Percentiles rank a stretch among this genome's conserved stretches.
Conservation (phyloP, 2,888 invertebrate species). For the Lordiphosa andalusiaca region DNA sequence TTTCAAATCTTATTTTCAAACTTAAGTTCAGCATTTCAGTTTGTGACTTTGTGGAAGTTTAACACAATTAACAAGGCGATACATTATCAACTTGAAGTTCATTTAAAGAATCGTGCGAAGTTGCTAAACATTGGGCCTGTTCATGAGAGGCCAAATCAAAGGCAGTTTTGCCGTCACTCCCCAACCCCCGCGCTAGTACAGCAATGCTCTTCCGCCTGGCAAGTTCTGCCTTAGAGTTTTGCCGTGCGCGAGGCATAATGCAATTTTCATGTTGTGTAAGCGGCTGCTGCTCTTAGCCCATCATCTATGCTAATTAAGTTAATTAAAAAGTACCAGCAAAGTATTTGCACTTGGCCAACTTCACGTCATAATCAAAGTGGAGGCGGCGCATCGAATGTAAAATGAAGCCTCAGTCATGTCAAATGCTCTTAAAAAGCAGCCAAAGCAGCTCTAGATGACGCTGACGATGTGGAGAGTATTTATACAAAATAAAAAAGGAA, state of each 20-base stretch:
- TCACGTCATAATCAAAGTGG: constrained; percentile 72
- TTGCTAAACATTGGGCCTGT: no score
- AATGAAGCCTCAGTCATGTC: constrained; percentile 67
- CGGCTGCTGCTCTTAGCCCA: constrained; percentile 58
- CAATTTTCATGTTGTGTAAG: constrained; percentile 70
- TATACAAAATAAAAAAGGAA: constrained; percentile 24
- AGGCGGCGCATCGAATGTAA: constrained; percentile 51
- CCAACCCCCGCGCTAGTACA: not conserved
- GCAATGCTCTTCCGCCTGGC: not conserved
- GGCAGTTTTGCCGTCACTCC: not conserved
- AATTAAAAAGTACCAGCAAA: constrained; percentile 71
- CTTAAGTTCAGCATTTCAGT: no score
- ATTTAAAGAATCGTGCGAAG: no score
- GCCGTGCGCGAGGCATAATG: constrained; percentile 47
- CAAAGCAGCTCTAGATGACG: constrained; percentile 20
- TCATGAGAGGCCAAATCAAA: no score
- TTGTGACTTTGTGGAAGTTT: no score
- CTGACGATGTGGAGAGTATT: constrained; percentile 39
- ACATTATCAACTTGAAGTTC: no score
- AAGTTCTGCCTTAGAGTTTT: constrained; percentile 8
- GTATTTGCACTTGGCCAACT: constrained; percentile 72
- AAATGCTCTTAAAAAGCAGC: constrained; percentile 65
- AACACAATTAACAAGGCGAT: no score
- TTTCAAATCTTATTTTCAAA: no score
- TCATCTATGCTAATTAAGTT: constrained; percentile 72